Evolutionary conservation across 2,113 vertebrate genomes (phyloP).

Genomic region (Erpornis zantholeuca): DNA sequence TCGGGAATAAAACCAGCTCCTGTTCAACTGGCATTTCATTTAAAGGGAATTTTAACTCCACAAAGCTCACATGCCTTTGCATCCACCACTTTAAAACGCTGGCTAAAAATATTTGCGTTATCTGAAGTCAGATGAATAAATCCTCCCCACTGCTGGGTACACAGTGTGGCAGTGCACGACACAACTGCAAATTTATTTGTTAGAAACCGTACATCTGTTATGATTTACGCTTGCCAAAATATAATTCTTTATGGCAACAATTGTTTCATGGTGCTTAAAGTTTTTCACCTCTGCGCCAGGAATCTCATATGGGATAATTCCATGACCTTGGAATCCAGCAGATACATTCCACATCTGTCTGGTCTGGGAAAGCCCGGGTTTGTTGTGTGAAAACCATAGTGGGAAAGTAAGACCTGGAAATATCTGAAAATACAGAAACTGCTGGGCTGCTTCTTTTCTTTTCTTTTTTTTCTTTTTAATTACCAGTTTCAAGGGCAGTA

Average conservation of each 20-base stretch:
- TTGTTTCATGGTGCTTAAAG: slow-evolving; percentile 64
- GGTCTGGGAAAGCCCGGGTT: slow-evolving; percentile 79
- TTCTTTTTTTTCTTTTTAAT: background rate
- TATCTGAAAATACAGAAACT: slow-evolving; percentile 44
- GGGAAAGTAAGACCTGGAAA: slow-evolving; percentile 67
- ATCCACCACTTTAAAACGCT: slow-evolving; percentile 33
- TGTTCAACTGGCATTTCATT: background rate
- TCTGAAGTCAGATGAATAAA: slow-evolving; percentile 45
- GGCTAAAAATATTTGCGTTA: slow-evolving; percentile 52
- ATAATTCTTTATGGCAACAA: slow-evolving; percentile 67
- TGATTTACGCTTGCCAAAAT: slow-evolving; percentile 66
- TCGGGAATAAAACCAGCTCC: background rate
- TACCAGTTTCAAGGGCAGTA: background rate
- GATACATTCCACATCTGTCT: slow-evolving; percentile 84
- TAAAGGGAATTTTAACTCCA: slow-evolving; percentile 6
- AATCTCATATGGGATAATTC: slow-evolving; percentile 76
- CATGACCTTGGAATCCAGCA: slow-evolving; percentile 83
- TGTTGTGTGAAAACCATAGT: slow-evolving; percentile 63
- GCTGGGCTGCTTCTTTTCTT: background rate
- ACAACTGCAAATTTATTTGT: slow-evolving; percentile 60
- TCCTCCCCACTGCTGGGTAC: slow-evolving; percentile 3
- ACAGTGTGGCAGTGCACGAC: background rate
- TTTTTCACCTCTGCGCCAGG: slow-evolving; percentile 71
- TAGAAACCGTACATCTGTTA: slow-evolving; percentile 64
- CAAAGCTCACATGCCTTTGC: background rate